A percentile compares a stretch with the other conserved stretches of the same genome.
Conservation (phyloP, 2,113 vertebrate species). For the Sprattus sprattus region DNA sequence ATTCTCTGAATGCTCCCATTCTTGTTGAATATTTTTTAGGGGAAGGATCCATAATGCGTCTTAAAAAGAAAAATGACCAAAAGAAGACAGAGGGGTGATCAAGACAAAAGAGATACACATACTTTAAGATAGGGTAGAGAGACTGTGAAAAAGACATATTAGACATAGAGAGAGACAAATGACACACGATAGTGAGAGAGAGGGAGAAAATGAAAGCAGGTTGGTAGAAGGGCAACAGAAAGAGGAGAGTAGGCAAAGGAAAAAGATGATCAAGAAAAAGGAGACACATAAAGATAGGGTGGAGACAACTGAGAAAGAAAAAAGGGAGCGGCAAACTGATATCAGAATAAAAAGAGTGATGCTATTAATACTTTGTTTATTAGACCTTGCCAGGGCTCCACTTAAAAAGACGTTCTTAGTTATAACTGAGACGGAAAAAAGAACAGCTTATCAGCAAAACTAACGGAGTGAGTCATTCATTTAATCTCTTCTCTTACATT, state of each 20-base stretch:
- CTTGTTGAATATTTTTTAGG: too few relatives aligned
- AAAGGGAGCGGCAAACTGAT: background rate
- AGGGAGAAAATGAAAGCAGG: background rate
- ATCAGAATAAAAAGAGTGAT: background rate
- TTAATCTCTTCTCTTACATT: background rate
- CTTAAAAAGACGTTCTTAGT: background rate
- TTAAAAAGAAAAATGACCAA: too few relatives aligned
- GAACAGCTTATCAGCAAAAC: background rate
- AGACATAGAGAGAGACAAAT: background rate
- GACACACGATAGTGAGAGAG: background rate
- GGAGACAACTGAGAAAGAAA: background rate
- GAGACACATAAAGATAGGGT: too few relatives aligned
- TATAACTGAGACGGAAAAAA: background rate
- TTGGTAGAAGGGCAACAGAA: too few relatives aligned
- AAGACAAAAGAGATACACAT: too few relatives aligned
- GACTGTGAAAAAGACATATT: background rate
- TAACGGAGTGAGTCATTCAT: background rate
- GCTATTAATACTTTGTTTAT: conserved; percentile 6
- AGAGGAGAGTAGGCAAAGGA: background rate
- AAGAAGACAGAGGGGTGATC: too few relatives aligned
- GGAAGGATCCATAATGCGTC: too few relatives aligned
- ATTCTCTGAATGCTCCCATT: too few relatives aligned
- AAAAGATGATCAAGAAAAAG: too few relatives aligned
- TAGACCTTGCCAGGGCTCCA: background rate
- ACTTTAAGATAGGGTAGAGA: background rate